Evolutionary conservation across 35 echinoderm and acorn worm species (phyloP), one percentile per base, ranked within the genome.

Genomic region (Heliocidaris tuberculata): DNA sequence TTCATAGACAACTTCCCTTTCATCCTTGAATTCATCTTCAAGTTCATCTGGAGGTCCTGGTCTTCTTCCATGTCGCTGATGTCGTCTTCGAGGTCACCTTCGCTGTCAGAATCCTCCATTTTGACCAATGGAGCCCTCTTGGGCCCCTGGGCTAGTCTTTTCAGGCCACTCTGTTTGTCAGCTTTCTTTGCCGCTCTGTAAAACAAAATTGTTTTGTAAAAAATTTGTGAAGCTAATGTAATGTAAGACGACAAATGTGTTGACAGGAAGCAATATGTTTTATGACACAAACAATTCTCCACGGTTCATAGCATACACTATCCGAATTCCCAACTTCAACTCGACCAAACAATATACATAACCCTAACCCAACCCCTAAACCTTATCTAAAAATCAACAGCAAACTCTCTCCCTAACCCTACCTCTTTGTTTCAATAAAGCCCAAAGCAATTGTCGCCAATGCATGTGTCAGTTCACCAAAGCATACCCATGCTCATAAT

Each of bases 91-190:
- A 78, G 15, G 27, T 94, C 70, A 16, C 85, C 70, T 31, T 85
- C 61, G 11, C 13, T 16, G 48, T 78, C n/a, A 19, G 93, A 94
- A 16, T 78, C 56, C 27, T 93, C 48, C 47, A 93, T 93, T 29
- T 59, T 50, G 9, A 93, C 93, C 56, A 94, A 32, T 27, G 93
- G 93, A 15, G 56, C 56, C 30, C 70, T 94, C 31, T 94, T 78
- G 13, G 70, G 93, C 13, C 59, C 93, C 49, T 94, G 30, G 31
- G 56, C 70, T 13, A 42, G 12, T 85, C 49, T 85, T 9, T 94
- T 32, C 31, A 94, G 50, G 31, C 12, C 59, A 21, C 56, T 94
- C 56, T 94, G 56, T 31, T 78, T 94, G 27, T 94, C 59, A 16
- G 56, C 35, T 42, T 47, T 94, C 56, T 78, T 94, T 31, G 70